A percentile compares a stretch with the other conserved stretches of the same genome.
Evolutionary conservation across 2,113 vertebrate species (phyloP).

Genomic region (Oenanthe melanoleuca): DNA sequence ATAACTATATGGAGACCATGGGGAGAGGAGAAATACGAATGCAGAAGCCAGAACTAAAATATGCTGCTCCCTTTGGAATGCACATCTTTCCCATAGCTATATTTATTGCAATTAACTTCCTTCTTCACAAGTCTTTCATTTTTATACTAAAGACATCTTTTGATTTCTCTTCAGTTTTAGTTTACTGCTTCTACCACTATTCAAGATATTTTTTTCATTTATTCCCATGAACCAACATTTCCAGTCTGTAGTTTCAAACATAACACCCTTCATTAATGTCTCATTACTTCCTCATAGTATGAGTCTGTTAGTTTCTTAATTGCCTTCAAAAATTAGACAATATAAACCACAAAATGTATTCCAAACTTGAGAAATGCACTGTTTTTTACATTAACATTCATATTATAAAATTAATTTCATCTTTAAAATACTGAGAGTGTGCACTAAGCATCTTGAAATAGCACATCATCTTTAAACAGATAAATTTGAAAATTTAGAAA

Average conservation of each 20-base stretch:
- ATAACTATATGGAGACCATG: not conserved
- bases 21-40: constrained; percentile 19
- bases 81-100: constrained; percentile 25
- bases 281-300: not conserved
- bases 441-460: not conserved
- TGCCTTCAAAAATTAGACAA: constrained; percentile 23
- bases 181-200: not conserved
- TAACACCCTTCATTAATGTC: not conserved
- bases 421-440: not conserved
- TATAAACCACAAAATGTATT: constrained; percentile 7
- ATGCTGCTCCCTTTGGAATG: constrained; percentile 20
- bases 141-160: constrained; percentile 40
- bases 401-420: not conserved
- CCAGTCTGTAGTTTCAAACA: not conserved
- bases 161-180: constrained; percentile 23
- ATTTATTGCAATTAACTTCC: constrained; percentile 67
- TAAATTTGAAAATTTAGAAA: not conserved
- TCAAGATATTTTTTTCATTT: not conserved
- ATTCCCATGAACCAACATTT: not conserved
- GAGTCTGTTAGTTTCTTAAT: not conserved
- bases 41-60: constrained; percentile 24
- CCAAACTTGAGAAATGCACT: constrained; percentile 31
- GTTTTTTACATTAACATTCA: not conserved
- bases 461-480: not conserved
- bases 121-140: constrained; percentile 29